Percentiles rank a stretch among this genome's conserved stretches.
Conservation (phyloP, 2,113 vertebrate species). For the Acanthochromis polyacanthus region DNA sequence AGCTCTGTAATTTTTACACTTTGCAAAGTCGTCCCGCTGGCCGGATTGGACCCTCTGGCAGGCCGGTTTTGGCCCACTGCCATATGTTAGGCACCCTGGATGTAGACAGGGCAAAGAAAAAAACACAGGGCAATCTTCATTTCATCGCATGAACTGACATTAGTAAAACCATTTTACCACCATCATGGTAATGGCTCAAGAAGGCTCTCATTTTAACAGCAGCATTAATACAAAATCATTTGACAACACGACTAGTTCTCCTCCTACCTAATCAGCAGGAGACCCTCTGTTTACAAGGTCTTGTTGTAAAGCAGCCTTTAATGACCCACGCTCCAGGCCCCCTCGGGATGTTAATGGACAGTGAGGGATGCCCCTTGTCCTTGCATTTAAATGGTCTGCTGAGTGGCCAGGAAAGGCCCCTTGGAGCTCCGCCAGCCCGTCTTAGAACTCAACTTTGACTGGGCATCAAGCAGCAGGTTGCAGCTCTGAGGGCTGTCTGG, state of each 20-base stretch:
- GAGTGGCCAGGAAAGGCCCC: slow-evolving; percentile 32
- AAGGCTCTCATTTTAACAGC: slow-evolving; percentile 7
- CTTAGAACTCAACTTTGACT: not conserved
- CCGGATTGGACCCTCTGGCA: too few relatives aligned
- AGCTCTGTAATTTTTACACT: too few relatives aligned
- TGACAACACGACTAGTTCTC: slow-evolving; percentile 15
- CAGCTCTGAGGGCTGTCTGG: slow-evolving; percentile 23
- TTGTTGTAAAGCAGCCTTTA: slow-evolving; percentile 30
- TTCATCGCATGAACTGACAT: not conserved
- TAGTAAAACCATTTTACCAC: not conserved
- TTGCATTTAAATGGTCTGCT: slow-evolving; percentile 28
- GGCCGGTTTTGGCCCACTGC: too few relatives aligned
- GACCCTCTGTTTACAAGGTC: not conserved
- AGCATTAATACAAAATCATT: slow-evolving; percentile 9
- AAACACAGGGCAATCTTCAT: too few relatives aligned
- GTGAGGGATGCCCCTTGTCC: slow-evolving; percentile 43
- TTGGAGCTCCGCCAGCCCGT: not conserved
- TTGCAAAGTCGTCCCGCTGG: too few relatives aligned
- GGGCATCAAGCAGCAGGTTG: not conserved
- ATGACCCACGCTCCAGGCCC: slow-evolving; percentile 1
- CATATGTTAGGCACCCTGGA: too few relatives aligned
- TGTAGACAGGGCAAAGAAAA: too few relatives aligned
- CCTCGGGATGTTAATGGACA: slow-evolving; percentile 17
- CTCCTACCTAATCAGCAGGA: not conserved
- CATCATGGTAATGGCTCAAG: not conserved